phyloP scores from a whole-genome alignment of 2,888 invertebrate genomes.

The Dicroscelio sp. region DNA sequence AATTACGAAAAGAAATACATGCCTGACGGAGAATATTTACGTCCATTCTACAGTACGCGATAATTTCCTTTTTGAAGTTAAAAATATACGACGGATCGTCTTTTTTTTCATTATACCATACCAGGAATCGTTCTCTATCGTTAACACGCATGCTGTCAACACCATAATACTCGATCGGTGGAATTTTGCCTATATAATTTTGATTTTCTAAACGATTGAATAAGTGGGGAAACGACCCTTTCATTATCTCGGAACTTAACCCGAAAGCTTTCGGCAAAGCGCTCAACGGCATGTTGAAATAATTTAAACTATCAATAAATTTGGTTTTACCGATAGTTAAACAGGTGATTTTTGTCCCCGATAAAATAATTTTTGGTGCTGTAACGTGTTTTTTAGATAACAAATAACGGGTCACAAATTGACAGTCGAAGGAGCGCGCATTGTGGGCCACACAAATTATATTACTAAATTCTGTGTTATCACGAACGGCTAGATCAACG shows the following conservation, averaged over 20 bases:
- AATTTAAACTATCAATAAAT: conserved; percentile 24
- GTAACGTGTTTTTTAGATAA: background rate
- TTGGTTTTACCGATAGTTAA: background rate
- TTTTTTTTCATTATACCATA: background rate
- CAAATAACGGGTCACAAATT: background rate
- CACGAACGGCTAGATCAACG: conserved; percentile 8
- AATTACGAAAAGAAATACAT: no score
- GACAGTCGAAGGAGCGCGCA: background rate
- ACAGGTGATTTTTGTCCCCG: background rate
- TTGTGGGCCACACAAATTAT: conserved; percentile 31
- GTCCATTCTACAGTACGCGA: background rate
- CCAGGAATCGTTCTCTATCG: background rate
- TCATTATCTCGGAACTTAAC: background rate
- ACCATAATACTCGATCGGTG: background rate
- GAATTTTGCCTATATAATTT: background rate
- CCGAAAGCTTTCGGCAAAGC: conserved; percentile 34
- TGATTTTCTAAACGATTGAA: background rate
- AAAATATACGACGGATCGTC: background rate
- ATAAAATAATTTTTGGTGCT: background rate
- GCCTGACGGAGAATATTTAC: no score
- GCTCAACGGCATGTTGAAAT: conserved; percentile 5
- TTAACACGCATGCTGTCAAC: background rate
- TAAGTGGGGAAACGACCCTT: conserved; percentile 7
- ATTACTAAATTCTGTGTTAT: background rate
- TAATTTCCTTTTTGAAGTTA: background rate